Evolutionary conservation across 2,797 vertebrate genomes (phyloP).

Genomic region (Syngnathus rostellatus): DNA sequence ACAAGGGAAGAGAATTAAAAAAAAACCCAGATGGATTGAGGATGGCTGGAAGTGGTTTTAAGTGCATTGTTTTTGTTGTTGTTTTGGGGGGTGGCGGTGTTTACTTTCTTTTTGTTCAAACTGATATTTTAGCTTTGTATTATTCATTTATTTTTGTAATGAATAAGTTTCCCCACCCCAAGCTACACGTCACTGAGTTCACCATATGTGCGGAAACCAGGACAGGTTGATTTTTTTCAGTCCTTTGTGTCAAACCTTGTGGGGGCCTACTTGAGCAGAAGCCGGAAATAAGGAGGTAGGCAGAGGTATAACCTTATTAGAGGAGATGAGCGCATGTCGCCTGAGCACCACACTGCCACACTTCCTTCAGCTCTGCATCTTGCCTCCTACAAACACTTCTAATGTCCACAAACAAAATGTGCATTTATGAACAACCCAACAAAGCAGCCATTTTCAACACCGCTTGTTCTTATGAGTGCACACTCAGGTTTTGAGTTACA

Average conservation of each 20-base stretch:
- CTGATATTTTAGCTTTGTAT: no score
- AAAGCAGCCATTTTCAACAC: not conserved
- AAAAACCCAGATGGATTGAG: no score
- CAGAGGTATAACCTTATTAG: conserved; percentile 43
- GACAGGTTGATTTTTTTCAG: conserved; percentile 24
- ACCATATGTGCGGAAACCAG: conserved; percentile 9
- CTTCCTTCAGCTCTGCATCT: conserved; percentile 28
- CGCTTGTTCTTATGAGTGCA: not conserved
- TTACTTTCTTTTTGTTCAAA: no score
- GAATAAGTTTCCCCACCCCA: not conserved
- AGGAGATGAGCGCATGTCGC: conserved; percentile 47
- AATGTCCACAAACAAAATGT: not conserved
- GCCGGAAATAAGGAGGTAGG: conserved; percentile 32
- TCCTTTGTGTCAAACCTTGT: conserved; percentile 42
- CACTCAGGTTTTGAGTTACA: not conserved
- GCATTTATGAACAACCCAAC: not conserved
- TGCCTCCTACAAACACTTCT: conserved; percentile 9
- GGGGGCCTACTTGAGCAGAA: conserved; percentile 17
- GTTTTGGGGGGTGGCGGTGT: no score
- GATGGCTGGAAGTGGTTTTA: no score
- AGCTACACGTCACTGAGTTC: not conserved
- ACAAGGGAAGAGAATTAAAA: no score
- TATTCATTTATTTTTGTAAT: no score
- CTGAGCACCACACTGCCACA: conserved; percentile 34
- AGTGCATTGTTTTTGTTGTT: no score